These are phyloP conservation scores for Centrocercus urophasianus DNA, from an alignment of 2,113 vertebrate genomes.

Conservation along the genomic window DNA sequence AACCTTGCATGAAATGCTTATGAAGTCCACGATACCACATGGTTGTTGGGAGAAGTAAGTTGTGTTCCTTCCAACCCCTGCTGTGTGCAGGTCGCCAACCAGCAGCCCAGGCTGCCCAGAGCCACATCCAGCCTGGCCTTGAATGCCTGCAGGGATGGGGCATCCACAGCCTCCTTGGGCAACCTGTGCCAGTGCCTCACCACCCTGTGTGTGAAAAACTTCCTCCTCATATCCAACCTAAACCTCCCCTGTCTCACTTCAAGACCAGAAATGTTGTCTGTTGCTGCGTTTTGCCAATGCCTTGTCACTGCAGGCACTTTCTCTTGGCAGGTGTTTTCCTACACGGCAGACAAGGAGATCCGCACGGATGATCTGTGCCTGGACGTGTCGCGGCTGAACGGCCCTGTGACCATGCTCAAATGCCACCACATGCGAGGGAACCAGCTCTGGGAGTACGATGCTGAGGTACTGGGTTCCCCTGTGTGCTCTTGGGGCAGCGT, in stretches of 20 bases:
- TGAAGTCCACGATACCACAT: not conserved
- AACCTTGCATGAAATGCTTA: accelerated
- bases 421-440: slow-evolving; percentile 99
- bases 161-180: no score
- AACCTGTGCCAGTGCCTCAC: no score
- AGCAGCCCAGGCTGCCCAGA: no score
- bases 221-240: no score
- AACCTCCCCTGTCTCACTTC: no score
- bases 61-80: not conserved
- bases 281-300: not conserved
- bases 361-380: slow-evolving; percentile 96
- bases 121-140: no score
- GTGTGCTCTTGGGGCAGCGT: not conserved
- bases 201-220: no score
- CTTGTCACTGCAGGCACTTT: not conserved
- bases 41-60: not conserved
- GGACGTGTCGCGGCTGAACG: slow-evolving; percentile 95
- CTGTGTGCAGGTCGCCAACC: no score
- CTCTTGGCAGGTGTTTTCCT: slow-evolving; percentile 92
- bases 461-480: slow-evolving; percentile 83
- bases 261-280: accelerated
- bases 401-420: slow-evolving; percentile 96
- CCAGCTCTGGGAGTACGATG: slow-evolving; percentile 98
- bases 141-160: no score
- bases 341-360: slow-evolving; percentile 97